Conservation (phyloP, 1,140 invertebrate species). For the Drosophila ogumai region DNA sequence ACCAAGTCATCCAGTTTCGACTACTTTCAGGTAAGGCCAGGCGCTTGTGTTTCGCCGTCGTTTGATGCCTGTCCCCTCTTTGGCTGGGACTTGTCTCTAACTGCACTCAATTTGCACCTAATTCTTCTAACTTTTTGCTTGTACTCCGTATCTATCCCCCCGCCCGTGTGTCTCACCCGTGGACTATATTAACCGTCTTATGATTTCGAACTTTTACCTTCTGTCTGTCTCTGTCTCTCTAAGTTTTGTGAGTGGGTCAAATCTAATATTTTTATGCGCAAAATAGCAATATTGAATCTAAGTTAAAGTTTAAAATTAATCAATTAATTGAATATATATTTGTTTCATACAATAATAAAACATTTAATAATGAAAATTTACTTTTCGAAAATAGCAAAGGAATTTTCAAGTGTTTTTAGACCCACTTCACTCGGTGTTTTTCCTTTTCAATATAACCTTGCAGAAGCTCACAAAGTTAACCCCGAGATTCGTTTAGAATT, state of each 20-base stretch:
- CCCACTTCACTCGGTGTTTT: conserved; percentile 24
- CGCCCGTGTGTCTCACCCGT: conserved; percentile 31
- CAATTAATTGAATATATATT: not conserved
- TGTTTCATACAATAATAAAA: not conserved
- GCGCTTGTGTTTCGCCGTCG: not conserved
- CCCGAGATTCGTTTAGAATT: not conserved
- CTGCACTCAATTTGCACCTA: conserved; percentile 75
- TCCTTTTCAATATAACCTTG: conserved; percentile 11
- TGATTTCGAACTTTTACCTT: conserved; percentile 39
- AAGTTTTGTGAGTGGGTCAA: conserved; percentile 29
- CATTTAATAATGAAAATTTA: not conserved
- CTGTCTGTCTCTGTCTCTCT: conserved; percentile 19
- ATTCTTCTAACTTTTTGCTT: conserved; percentile 59
- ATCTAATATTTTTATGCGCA: too few species aligned
- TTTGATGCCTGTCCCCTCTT: conserved; percentile 6
- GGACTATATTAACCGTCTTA: conserved; percentile 38
- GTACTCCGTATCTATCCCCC: conserved; percentile 43
- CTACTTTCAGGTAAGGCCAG: conserved; percentile 80
- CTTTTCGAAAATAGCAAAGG: not conserved
- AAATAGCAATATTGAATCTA: not conserved
- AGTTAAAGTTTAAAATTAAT: too few species aligned
- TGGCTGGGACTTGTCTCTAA: conserved; percentile 47
- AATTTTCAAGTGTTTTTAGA: not conserved
- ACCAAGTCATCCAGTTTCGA: conserved; percentile 81
- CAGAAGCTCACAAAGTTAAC: not conserved